Conservation (phyloP, 2,888 invertebrate species). For the Minunthozetes semirufus region DNA sequence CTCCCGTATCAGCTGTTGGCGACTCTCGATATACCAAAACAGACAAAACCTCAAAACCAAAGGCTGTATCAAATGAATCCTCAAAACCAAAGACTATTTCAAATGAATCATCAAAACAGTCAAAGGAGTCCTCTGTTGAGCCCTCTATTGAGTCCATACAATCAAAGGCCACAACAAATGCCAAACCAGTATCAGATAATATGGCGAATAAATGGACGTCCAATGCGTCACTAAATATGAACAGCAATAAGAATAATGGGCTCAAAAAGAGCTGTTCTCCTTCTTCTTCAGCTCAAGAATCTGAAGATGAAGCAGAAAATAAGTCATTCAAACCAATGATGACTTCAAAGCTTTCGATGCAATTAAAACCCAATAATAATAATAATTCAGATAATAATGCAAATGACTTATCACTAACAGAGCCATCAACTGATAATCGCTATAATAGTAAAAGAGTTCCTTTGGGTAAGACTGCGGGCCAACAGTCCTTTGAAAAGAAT, state of each 20-base stretch:
- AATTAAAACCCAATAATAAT: slow-evolving; percentile 9
- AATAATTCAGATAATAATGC: background rate
- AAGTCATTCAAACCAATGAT: background rate
- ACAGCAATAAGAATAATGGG: background rate
- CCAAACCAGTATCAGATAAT: slow-evolving; percentile 16
- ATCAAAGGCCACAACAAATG: slow-evolving; percentile 7
- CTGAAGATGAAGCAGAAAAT: slow-evolving; percentile 29
- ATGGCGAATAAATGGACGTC: slow-evolving; percentile 20
- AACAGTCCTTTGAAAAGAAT: slow-evolving; percentile 33
- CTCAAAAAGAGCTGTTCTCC: slow-evolving; percentile 11
- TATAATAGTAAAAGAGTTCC: slow-evolving; percentile 23
- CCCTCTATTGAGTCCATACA: background rate
- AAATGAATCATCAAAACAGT: background rate
- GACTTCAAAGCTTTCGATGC: slow-evolving; percentile 9
- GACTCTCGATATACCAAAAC: slow-evolving; percentile 7
- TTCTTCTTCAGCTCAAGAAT: slow-evolving; percentile 7
- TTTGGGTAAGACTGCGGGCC: slow-evolving; percentile 29
- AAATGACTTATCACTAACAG: slow-evolving; percentile 18
- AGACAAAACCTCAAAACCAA: background rate
- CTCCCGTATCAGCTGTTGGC: slow-evolving; percentile 30
- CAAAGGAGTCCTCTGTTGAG: background rate
- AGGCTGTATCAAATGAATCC: too few relatives aligned
- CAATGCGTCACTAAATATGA: background rate
- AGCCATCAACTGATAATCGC: slow-evolving; percentile 13
- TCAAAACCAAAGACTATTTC: too few relatives aligned